phyloP scores from a whole-genome alignment of 2,888 invertebrate species.

The Biston betularia region DNA sequence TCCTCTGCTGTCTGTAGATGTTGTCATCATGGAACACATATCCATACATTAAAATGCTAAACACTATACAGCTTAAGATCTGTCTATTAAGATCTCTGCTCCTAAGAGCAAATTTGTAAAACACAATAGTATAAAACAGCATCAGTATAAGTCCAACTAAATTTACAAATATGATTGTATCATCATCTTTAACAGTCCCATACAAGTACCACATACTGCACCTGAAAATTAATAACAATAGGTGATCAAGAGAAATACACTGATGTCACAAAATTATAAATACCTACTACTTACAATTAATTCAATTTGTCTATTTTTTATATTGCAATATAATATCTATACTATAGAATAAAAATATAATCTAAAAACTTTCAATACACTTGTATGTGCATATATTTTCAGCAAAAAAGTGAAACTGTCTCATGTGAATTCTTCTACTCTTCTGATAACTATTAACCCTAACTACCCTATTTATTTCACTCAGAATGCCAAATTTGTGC shows the following conservation, averaged over 20 bases:
- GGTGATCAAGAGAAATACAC: neutral
- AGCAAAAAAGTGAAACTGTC: too few species aligned
- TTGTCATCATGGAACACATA: constrained; percentile 87
- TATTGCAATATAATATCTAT: too few species aligned
- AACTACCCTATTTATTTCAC: too few species aligned
- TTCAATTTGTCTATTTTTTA: too few species aligned
- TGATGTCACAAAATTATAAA: too few species aligned
- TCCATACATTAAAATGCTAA: constrained; percentile 84
- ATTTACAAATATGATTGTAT: constrained; percentile 91
- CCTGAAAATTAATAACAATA: constrained; percentile 75
- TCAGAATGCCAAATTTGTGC: too few species aligned
- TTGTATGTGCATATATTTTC: too few species aligned
- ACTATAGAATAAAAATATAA: too few species aligned
- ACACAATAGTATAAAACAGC: constrained; percentile 89
- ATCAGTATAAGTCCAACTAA: constrained; percentile 90
- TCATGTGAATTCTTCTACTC: too few species aligned
- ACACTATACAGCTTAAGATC: constrained; percentile 79
- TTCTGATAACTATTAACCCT: too few species aligned
- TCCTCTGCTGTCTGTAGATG: constrained; percentile 78
- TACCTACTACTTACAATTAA: too few species aligned
- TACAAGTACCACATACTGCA: constrained; percentile 93
- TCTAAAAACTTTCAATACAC: too few species aligned
- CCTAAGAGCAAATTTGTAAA: constrained; percentile 90
- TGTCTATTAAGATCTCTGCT: constrained; percentile 89
- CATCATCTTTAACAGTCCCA: constrained; percentile 90